Base-by-base conservation (phyloP, 2,113 vertebrate species). In the Callocephalon fimbriatum region DNA sequence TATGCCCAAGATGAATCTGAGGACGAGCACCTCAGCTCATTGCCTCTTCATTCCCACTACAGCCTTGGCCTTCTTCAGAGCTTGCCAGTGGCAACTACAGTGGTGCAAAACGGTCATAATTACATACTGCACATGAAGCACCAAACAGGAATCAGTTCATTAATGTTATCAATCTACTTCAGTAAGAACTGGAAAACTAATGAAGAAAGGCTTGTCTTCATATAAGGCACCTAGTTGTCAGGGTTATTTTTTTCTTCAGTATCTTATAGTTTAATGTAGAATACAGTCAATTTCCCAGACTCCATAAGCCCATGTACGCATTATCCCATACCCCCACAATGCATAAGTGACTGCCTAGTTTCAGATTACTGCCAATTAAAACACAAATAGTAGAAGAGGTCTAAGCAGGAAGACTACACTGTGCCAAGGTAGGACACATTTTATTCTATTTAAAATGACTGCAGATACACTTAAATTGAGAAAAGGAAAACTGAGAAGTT, bases 341-440 rank as follows among this genome's bases (percentile, higher is more conserved):
- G n/a, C 40, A 7, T 51, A 65, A 91, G 4, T 68, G 32, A 89
- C 68, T 62, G 31, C 6, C 82, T 56, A 54, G 78, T 73, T 94
- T 96, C 78, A 90, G 38, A 53, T 86, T 88, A 74, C 38, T 86
- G 59, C 50, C 78, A 90, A 83, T 88, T 90, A 96, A 95, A 93
- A 83, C 58, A 79, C 13, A 73, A 63, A 88, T 9, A 48, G 44
- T 74, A 91, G 47, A 63, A 7, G n/a, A 79, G 12, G 23, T 68
- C 42, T 42, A 59, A 59, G 50, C 26, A 85, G 90, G 35, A 37
- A 65, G 18, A 90, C 9, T 62, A 70, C 5, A 4, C 7, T 67
- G 45, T 3, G n/a, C 29, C 35, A 63, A 83, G 71, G 38, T 44
- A 80, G 65, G 32, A 80, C 16, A n/a, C 9, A 47, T 37, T 85